phyloP scores from a whole-genome alignment of 2,113 vertebrate genomes.

The Suncus etruscus region DNA sequence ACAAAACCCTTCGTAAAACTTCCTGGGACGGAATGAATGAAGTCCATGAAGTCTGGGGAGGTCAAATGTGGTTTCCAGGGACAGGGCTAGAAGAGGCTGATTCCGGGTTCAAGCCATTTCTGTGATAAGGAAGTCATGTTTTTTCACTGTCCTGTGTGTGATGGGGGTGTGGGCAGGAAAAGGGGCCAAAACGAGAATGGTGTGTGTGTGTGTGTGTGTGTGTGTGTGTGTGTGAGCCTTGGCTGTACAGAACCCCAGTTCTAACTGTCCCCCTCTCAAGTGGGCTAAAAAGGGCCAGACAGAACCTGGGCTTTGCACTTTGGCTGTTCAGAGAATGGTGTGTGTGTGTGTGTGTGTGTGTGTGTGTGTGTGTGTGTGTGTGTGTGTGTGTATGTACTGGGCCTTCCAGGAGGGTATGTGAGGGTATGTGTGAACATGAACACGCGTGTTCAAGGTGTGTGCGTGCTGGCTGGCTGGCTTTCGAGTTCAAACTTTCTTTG shows the following conservation, averaged over 20 bases:
- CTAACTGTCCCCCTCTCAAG: not conserved
- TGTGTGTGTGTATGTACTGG: no score
- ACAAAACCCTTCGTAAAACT: not conserved
- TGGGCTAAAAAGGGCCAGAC: not conserved
- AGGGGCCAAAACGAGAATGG: not conserved
- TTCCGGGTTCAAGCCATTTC: conserved; percentile 35
- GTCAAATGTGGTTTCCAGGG: conserved; percentile 26
- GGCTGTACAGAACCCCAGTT: not conserved
- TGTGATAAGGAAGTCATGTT: not conserved
- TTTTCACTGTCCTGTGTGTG: conserved; percentile 14
- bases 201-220: not conserved
- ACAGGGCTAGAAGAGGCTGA: conserved; percentile 32
- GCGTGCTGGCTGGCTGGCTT: not conserved
- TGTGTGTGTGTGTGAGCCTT: not conserved
- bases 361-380: not conserved
- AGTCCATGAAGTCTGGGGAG: not conserved
- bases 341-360: not conserved
- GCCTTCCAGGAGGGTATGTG: no score
- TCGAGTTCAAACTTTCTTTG: conserved; percentile 35
- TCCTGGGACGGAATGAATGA: conserved; percentile 19
- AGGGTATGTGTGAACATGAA: fast-evolving
- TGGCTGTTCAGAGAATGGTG: not conserved
- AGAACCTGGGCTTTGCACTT: no score
- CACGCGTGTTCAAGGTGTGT: not conserved
- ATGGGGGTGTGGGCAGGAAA: not conserved